Base-by-base conservation (phyloP, 1,140 invertebrate species). In the Drosophila lacertosa region DNA sequence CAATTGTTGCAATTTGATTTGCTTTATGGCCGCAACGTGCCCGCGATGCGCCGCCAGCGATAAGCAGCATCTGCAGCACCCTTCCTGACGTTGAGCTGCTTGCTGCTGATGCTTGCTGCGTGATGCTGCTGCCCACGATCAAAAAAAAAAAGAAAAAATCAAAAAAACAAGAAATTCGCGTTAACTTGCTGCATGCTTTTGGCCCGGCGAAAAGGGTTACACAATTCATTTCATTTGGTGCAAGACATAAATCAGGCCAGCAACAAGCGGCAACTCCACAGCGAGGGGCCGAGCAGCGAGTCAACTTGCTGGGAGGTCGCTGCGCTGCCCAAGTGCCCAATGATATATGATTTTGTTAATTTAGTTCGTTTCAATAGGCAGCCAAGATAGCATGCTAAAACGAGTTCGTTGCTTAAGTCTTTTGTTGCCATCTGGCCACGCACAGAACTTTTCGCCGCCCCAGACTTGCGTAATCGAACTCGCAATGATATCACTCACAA, bases 1-100 rank as follows among this genome's bases (percentile, higher is more conserved):
- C 82, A 88, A 88, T 88, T 88, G 82, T 89, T 88, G 82, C 82
- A 88, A 88, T 88, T 88, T 89, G 74, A 88, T 88, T 88, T 88
- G 81, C 74, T 88, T 88, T 88, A 88, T 88, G 70, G 74, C 70
- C 53, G 58, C 67, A 74, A 88, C 82, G 82, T 88, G 82, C 63
- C 33, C 15, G 70, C 64, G 82, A 88, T 88, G 47, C 42, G 83
- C 74, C 57, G 74, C 39, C 67, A 78, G 78, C 71, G 78, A 88
- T 88, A 78, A 88, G 73, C 68, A 62, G 53, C 75, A 51, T 54
- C 50, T 57, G 58, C 64, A 50, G 33, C 76, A 32, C 35, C 60
- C 60, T 66, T 39, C 35, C 50, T 68, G 32, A 54, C 11, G 33
- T 59, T 55, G 42, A 40, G 67, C 5, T 16, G 48, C 15, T 35